Evolutionary conservation across 2,797 vertebrate genomes (phyloP).

Genomic region (Pelobates cultripes): DNA sequence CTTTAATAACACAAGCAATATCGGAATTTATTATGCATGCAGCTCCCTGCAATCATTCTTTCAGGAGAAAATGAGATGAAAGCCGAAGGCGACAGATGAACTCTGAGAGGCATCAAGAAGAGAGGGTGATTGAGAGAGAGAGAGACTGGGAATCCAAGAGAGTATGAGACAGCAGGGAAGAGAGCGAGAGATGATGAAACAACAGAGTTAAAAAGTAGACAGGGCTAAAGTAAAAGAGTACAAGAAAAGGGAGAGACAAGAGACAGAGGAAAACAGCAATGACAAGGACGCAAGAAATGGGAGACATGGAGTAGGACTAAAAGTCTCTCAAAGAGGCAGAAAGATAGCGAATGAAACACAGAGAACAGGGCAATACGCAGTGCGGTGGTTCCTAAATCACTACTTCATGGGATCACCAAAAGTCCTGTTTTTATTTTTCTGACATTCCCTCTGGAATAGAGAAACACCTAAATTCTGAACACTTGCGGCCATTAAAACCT

Average conservation of each 20-base stretch:
- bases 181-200: not conserved
- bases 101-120: slow-evolving; percentile 74
- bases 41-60: slow-evolving; percentile 71
- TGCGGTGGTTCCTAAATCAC: no score
- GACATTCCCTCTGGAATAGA: no score
- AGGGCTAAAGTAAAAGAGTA: not conserved
- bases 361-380: slow-evolving; percentile 8
- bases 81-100: slow-evolving; percentile 79
- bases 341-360: not conserved
- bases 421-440: no score
- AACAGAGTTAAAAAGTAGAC: not conserved
- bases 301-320: slow-evolving; percentile 32
- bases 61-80: slow-evolving; percentile 81
- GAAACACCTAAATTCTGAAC: no score
- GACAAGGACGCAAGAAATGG: slow-evolving; percentile 27
- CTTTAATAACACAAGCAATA: slow-evolving; percentile 82
- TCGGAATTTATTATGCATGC: slow-evolving; percentile 80
- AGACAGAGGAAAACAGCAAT: slow-evolving; percentile 51
- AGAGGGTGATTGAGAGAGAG: not conserved
- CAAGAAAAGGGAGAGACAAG: not conserved
- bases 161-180: slow-evolving; percentile 57
- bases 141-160: slow-evolving; percentile 61
- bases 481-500: no score
- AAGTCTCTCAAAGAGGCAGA: slow-evolving; percentile 28
- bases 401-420: no score